Percentiles rank a stretch among this genome's conserved stretches.
phyloP scores from a whole-genome alignment of 1,140 invertebrate genomes.

The Carposina sasakii region DNA sequence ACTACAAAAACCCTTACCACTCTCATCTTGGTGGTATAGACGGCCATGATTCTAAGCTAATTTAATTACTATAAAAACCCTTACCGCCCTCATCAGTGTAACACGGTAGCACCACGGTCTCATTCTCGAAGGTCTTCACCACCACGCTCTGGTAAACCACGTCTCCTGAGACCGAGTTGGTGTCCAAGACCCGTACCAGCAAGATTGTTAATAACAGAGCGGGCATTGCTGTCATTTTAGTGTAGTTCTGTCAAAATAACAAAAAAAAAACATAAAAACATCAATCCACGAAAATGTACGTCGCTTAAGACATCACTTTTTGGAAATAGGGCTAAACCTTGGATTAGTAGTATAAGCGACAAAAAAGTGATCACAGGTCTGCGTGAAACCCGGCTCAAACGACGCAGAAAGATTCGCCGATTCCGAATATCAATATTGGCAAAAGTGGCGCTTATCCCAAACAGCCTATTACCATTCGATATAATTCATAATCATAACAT shows the following conservation, averaged over 20 bases:
- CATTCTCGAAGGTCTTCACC: constrained; percentile 82
- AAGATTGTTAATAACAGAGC: neutral
- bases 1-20: neutral
- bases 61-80: constrained; percentile 12
- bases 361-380: too few relatives aligned
- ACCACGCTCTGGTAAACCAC: constrained; percentile 75
- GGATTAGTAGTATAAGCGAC: too few relatives aligned
- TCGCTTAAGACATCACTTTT: constrained; percentile 7
- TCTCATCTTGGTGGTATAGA: constrained; percentile 4
- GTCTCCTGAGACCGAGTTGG: constrained; percentile 25
- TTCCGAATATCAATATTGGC: too few relatives aligned
- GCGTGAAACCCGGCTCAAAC: too few relatives aligned
- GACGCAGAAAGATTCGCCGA: too few relatives aligned
- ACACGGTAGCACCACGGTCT: constrained; percentile 83
- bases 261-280: neutral
- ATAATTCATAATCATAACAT: too few relatives aligned
- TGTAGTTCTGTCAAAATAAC: neutral
- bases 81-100: constrained; percentile 63
- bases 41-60: too few relatives aligned
- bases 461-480: too few relatives aligned
- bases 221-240: constrained; percentile 6
- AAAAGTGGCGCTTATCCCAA: too few relatives aligned
- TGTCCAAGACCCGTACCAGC: too few relatives aligned
- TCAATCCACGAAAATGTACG: neutral
- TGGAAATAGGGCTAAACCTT: too few relatives aligned